phyloP scores from a whole-genome alignment of 2,113 vertebrate genomes.

The Apus apus region DNA sequence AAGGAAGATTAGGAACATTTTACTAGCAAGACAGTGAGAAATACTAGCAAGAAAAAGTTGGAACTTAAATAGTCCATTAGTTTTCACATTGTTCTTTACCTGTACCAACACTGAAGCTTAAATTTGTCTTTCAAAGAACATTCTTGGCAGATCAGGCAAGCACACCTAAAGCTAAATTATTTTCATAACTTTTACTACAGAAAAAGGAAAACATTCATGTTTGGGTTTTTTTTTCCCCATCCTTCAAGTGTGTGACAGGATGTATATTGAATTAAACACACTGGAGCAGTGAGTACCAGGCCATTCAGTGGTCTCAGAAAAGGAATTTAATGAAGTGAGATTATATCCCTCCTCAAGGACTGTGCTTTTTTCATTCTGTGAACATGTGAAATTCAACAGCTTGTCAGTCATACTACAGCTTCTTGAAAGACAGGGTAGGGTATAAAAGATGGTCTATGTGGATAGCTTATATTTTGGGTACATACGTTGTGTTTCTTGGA shows the following conservation, averaged over 20 bases:
- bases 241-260: not conserved
- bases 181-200: not conserved
- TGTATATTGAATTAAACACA: not conserved
- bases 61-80: not conserved
- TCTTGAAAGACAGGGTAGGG: not conserved
- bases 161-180: not conserved
- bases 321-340: constrained; percentile 49
- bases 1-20: not conserved
- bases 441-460: constrained; percentile 21
- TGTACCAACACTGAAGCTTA: not conserved
- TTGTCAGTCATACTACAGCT: constrained; percentile 48
- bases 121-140: not conserved
- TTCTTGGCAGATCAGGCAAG: not conserved
- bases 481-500: constrained; percentile 47
- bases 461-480: constrained; percentile 15
- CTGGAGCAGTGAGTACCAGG: not conserved
- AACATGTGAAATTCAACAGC: constrained; percentile 37
- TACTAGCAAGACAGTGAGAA: not conserved
- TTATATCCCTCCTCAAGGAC: not conserved
- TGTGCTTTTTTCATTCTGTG: constrained; percentile 7
- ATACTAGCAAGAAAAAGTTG: not conserved
- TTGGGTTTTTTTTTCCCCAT: not conserved
- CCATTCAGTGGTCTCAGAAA: not conserved
- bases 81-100: not conserved
- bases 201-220: not conserved